Evolutionary conservation across 2,113 vertebrate genomes (phyloP), one percentile per base, ranked within the genome.

Genomic region (Caloenas nicobarica): DNA sequence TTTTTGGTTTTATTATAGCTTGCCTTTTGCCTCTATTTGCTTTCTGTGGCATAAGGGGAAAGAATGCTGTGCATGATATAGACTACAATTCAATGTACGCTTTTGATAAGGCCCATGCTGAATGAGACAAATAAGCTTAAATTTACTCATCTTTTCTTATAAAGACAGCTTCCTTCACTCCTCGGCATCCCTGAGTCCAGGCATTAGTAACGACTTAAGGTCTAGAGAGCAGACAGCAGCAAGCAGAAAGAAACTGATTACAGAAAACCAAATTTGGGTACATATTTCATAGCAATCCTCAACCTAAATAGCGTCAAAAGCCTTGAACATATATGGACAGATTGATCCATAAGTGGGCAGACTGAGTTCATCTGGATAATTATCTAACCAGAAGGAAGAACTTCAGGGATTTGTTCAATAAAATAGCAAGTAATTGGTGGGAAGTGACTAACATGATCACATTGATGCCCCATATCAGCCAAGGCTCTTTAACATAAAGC

Each of bases 11-110:
- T 96, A 96, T 96, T 91, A 96, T 95, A 94, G 93, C 93, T 79
- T 90, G 93, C 91, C 88, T 98, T 96, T 97, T 96, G 89, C 94
- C 88, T 96, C 93, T 96, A 25, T 94, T 97, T 96, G 92, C 96
- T 94, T 95, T 97, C 96, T 89, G 93, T 90, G 88, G 88, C 96
- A 76, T 42, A 93, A 97, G 93, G 72, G 71, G 96, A 97, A 97
- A 36, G 73, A 97, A 95, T 74, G 88, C 65, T 86, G 86, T 23
- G 83, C 4, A 2, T 88, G 94, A 96, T 0, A 58, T 1, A 53
- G 58, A 46, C 24, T 58, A 29, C 34, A 80, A 71, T 62, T 83
- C 74, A n/a, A 64, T 57, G 42, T 2, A 14, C 24, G 38, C 33
- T 38, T 89, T 66, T 11, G 7, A 17, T 28, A 71, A 91, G 26